phyloP scores from a whole-genome alignment of 2,888 invertebrate genomes.

The Leptinotarsa tumamoca region DNA sequence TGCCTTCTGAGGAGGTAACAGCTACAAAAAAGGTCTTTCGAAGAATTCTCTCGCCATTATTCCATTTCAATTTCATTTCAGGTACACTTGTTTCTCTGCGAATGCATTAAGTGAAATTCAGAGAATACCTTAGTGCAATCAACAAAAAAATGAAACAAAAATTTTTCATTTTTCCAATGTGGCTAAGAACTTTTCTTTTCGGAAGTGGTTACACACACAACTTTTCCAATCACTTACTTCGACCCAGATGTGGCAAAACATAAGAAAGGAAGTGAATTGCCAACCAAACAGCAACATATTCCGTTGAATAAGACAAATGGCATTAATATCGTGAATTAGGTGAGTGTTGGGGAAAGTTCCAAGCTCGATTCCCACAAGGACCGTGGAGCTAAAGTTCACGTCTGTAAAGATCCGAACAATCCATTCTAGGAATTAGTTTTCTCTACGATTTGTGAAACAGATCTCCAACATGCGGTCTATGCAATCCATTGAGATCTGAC shows the following conservation, averaged over 20 bases:
- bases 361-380: neutral
- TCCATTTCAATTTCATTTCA: no score
- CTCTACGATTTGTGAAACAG: neutral
- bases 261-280: neutral
- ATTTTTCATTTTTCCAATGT: no score
- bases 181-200: no score
- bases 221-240: neutral
- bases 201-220: neutral
- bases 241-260: neutral
- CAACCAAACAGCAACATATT: conserved; percentile 10
- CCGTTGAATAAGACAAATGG: conserved; percentile 6
- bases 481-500: neutral
- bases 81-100: no score
- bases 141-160: no score
- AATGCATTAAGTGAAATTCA: no score
- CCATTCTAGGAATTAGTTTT: neutral
- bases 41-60: no score
- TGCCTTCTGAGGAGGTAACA: no score
- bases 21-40: no score
- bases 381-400: neutral
- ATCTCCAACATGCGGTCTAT: neutral
- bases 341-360: neutral
- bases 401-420: conserved; percentile 2
- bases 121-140: no score
- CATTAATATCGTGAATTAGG: conserved; percentile 6